These are phyloP conservation scores for Trochalopteron elliotii DNA, from an alignment of 2,113 vertebrate genomes.

Conservation along the genomic window DNA sequence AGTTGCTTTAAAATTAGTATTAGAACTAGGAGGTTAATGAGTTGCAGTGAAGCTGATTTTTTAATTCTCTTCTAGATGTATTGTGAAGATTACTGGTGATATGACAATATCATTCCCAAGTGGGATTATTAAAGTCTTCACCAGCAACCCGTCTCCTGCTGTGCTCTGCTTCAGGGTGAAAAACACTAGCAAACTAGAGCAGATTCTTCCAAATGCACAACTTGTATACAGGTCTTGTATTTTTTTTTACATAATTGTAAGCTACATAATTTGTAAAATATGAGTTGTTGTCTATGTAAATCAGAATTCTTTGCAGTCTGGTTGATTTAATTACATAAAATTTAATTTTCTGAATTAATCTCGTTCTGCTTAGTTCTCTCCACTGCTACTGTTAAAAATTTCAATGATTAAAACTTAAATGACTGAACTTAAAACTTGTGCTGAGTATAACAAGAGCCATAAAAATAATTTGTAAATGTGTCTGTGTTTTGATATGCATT, in stretches of 20 bases:
- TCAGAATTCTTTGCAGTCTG: background rate
- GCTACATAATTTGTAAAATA: background rate
- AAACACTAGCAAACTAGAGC: constrained; percentile 90
- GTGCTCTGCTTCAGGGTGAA: constrained; percentile 92
- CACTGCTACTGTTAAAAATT: background rate
- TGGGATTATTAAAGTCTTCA: constrained; percentile 97
- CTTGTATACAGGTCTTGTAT: constrained; percentile 88
- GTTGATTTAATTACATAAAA: background rate
- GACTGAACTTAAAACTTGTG: background rate
- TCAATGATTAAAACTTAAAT: background rate
- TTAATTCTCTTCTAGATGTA: constrained; percentile 78
- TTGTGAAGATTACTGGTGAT: constrained; percentile 98
- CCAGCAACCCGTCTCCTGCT: constrained; percentile 89
- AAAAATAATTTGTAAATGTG: background rate
- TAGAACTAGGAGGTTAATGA: background rate
- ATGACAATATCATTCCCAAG: constrained; percentile 96
- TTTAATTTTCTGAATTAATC: background rate
- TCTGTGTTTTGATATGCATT: background rate
- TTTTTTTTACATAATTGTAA: background rate
- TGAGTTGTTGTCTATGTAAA: background rate
- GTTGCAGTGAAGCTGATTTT: background rate
- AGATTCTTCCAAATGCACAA: constrained; percentile 93
- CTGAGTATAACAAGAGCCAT: background rate
- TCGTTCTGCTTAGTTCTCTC: background rate
- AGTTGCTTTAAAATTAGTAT: background rate